A percentile compares a stretch with the other conserved stretches of the same genome.
phyloP scores from a whole-genome alignment of 2,797 vertebrate species.

The Valencia hispanica region DNA sequence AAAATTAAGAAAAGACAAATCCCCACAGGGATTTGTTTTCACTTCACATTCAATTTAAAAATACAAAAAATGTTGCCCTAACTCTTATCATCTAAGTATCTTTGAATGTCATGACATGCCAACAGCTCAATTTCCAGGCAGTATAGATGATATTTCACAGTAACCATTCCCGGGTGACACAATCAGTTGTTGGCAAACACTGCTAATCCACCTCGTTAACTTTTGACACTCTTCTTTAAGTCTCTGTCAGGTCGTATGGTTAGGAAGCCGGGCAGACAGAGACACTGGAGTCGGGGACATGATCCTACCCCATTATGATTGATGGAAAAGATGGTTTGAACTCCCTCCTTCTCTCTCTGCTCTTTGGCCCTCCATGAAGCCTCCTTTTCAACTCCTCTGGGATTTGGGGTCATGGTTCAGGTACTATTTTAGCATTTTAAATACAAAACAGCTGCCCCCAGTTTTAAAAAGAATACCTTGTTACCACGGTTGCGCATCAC shows the following conservation, averaged over 20 bases:
- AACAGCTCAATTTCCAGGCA: not conserved
- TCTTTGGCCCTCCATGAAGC: too few species aligned
- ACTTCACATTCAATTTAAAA: not conserved
- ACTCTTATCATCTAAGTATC: not conserved
- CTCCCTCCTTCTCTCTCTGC: too few species aligned
- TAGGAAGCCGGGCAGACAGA: not conserved
- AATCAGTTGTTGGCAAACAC: not conserved
- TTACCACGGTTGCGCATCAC: too few species aligned
- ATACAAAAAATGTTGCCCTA: not conserved
- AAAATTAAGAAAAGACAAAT: not conserved
- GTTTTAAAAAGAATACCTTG: too few species aligned
- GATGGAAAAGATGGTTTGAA: not conserved
- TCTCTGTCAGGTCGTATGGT: not conserved
- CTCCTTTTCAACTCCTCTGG: too few species aligned
- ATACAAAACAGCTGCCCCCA: too few species aligned
- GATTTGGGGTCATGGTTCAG: too few species aligned
- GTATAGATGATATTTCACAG: not conserved
- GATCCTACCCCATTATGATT: not conserved
- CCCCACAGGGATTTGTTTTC: not conserved
- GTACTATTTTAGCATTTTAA: too few species aligned
- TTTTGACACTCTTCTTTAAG: not conserved
- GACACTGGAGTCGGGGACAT: not conserved
- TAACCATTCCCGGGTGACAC: not conserved
- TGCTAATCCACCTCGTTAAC: not conserved
- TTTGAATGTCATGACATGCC: not conserved